Base-by-base conservation (phyloP, 2,888 invertebrate genomes). In the Bellardia pandia region DNA sequence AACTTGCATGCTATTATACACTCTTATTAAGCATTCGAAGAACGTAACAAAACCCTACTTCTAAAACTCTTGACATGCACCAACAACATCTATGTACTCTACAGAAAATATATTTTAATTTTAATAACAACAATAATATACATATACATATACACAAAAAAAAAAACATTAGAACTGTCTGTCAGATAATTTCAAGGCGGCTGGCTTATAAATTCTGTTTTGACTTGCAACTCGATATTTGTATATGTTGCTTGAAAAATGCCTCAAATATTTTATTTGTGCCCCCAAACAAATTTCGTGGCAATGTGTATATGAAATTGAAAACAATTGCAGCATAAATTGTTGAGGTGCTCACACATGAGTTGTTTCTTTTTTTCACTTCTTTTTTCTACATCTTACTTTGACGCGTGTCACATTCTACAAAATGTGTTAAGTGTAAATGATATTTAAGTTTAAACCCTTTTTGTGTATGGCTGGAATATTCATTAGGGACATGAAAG, bases 31-130 rank as follows among this genome's bases (percentile, higher is more conserved):
- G 62, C 85, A 91, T 90, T 90, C 90, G 88, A 89, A 89, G 89
- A 90, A 89, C 89, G 89, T 90, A 90, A 88, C 90, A 88, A 89
- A 90, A 90, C 89, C 89, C 90, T 88, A 89, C 89, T 89, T 90
- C 80, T 80, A 62, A 79, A 71, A 72, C 72, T 75, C 58, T 82
- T 79, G 75, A 71, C 64, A 76, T 51, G 33, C 78, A 78, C 14
- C 58, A 53, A 33, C 30, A 75, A 58, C 51, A 64, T 23, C 48
- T 51, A n/a, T 30, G 53, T 53, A 62, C 9, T 23, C 3, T 30
- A 9, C 30, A 56, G 9, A 23, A 16, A 30, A 62, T 16, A 58
- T 58, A 60, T 37, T 51, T 16, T 13, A 51, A 64, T 66, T 42
- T 23, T 16, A 62, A n/a, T 58, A 45, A 74, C 14, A 23, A 56